A percentile compares a stretch with the other conserved stretches of the same genome.
Conservation (phyloP, 2,797 vertebrate species). For the Chiroxiphia lanceolata region DNA sequence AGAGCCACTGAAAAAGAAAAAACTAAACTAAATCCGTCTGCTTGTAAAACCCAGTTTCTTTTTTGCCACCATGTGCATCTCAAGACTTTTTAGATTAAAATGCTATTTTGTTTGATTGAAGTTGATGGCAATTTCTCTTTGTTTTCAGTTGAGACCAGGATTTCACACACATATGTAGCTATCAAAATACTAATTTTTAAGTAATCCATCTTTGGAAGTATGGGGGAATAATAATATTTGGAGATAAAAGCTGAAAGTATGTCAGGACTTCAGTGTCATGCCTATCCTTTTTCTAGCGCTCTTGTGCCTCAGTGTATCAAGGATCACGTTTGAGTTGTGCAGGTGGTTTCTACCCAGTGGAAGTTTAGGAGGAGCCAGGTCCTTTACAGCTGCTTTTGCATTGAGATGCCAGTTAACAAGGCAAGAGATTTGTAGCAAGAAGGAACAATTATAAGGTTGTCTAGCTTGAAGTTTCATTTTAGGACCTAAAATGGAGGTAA, state of each 20-base stretch:
- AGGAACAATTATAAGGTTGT: not conserved
- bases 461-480: not conserved
- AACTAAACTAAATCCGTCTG: not conserved
- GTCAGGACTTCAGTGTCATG: not conserved
- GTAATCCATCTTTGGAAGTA: not conserved
- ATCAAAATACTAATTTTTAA: not conserved
- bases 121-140: not conserved
- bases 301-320: not conserved
- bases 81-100: not conserved
- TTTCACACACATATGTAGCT: fast-evolving
- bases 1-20: not conserved
- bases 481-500: constrained; percentile 29
- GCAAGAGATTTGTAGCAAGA: not conserved
- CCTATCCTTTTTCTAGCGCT: not conserved
- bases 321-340: fast-evolving
- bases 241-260: not conserved
- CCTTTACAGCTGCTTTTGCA: not conserved
- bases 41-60: not conserved
- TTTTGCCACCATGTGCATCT: not conserved
- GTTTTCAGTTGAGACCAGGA: not conserved
- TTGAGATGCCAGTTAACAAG: not conserved
- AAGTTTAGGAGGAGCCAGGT: not conserved
- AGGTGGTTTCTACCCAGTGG: fast-evolving
- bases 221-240: not conserved
- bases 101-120: not conserved